phyloP scores from a whole-genome alignment of 2,113 vertebrate genomes.

The Nesospiza acunhae region DNA sequence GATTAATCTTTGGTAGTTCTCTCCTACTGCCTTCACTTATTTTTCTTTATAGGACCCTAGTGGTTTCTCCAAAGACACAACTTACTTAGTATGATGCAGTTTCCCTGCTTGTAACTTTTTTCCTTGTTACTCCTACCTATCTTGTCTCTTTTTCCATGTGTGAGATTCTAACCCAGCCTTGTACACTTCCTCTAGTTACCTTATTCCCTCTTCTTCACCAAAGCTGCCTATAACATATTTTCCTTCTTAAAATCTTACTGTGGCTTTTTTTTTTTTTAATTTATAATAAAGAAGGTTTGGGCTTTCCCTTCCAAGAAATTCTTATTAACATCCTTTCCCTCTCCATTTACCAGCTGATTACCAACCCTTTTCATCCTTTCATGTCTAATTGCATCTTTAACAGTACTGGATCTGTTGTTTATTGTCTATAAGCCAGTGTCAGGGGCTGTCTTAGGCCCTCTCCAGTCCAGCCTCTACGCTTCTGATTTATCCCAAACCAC shows the following conservation, averaged over 20 bases:
- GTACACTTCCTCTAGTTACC: neutral
- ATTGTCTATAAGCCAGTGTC: neutral
- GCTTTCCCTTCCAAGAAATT: neutral
- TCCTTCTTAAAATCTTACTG: neutral
- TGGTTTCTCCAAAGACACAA: neutral
- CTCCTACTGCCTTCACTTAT: neutral
- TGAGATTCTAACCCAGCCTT: neutral
- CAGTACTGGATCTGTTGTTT: neutral
- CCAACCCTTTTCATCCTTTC: neutral
- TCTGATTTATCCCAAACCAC: neutral
- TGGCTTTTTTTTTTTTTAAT: neutral
- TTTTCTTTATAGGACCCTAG: neutral
- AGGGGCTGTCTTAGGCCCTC: neutral
- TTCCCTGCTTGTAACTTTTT: neutral
- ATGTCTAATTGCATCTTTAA: constrained; percentile 5
- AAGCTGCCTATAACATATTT: neutral
- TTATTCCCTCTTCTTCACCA: neutral
- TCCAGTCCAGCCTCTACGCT: neutral
- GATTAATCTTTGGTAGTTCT: neutral
- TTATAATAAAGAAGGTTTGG: neutral
- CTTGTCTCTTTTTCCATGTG: neutral
- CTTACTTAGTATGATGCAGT: neutral
- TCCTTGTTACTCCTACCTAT: neutral
- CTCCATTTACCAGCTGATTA: neutral
- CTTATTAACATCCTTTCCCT: neutral